Evolutionary conservation across 1,140 invertebrate species (phyloP).

Genomic region (Pseudomyrmex cubaensis): DNA sequence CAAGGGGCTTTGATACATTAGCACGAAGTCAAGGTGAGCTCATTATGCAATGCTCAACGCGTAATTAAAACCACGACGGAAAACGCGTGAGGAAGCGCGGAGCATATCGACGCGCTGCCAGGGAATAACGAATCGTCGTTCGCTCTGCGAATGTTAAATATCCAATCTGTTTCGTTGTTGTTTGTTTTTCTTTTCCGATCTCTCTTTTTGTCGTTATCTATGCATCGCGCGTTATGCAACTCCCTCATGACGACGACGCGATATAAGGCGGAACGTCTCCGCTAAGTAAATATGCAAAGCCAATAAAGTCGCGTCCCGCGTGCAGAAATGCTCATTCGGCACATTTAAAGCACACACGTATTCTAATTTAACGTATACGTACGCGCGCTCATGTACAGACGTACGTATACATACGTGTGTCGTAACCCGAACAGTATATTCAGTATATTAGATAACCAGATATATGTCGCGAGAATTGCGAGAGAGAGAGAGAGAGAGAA

Average conservation of each 20-base stretch:
- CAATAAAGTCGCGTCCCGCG: constrained; percentile 12
- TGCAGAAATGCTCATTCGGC: constrained; percentile 11
- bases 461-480: not conserved
- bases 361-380: too few species aligned
- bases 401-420: not conserved
- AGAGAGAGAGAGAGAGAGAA: not conserved
- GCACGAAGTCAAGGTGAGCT: constrained; percentile 40
- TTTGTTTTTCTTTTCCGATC: too few species aligned
- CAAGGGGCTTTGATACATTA: constrained; percentile 45
- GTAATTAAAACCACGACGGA: constrained; percentile 15
- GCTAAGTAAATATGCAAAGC: constrained; percentile 18
- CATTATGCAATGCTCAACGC: constrained; percentile 41
- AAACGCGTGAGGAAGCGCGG: not conserved
- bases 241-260: not conserved
- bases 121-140: not conserved
- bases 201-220: not conserved
- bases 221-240: constrained; percentile 6
- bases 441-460: constrained; percentile 20
- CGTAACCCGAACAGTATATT: constrained; percentile 31
- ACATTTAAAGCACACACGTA: constrained; percentile 4
- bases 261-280: constrained; percentile 21
- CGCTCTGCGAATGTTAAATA: not conserved
- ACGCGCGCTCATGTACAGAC: not conserved
- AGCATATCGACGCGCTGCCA: not conserved
- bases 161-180: not conserved